Conservation (phyloP, 2,888 invertebrate species). For the Anthophora plumipes region DNA sequence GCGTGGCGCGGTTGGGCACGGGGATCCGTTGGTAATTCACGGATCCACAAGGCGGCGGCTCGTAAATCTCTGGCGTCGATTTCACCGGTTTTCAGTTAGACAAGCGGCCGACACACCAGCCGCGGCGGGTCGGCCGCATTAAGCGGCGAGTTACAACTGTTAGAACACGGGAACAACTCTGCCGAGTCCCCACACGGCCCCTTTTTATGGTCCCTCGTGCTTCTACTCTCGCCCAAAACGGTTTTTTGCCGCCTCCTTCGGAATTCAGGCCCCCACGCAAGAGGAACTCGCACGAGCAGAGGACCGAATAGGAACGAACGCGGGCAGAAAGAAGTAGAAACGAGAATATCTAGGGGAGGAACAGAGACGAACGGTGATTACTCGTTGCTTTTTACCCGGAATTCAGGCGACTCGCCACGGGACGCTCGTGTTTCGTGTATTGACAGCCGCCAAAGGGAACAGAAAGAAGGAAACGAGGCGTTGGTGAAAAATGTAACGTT, state of each 20-base stretch:
- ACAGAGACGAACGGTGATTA: slow-evolving; percentile 49
- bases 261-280: slow-evolving; percentile 65
- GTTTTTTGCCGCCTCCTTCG: slow-evolving; percentile 69
- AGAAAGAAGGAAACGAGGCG: slow-evolving; percentile 29
- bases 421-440: slow-evolving; percentile 62
- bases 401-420: slow-evolving; percentile 65
- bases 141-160: slow-evolving; percentile 73
- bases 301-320: slow-evolving; percentile 3
- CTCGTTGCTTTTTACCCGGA: slow-evolving; percentile 69
- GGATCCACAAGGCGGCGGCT: slow-evolving; percentile 40
- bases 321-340: slow-evolving; percentile 7
- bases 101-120: slow-evolving; percentile 63
- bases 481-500: slow-evolving; percentile 58
- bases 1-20: background rate
- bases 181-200: slow-evolving; percentile 38
- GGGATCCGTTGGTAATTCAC: slow-evolving; percentile 52
- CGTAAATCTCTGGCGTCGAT: slow-evolving; percentile 72
- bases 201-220: slow-evolving; percentile 60
- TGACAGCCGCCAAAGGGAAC: slow-evolving; percentile 33
- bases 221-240: slow-evolving; percentile 60
- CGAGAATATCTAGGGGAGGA: background rate
- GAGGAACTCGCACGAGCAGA: slow-evolving; percentile 33
- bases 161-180: slow-evolving; percentile 67
- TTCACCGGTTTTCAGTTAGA: slow-evolving; percentile 71
- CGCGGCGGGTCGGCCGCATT: slow-evolving; percentile 64